Evolutionary conservation across 2,888 invertebrate species (phyloP), one percentile per base, ranked within the genome.

Genomic region (Holacanthella duospinosa): DNA sequence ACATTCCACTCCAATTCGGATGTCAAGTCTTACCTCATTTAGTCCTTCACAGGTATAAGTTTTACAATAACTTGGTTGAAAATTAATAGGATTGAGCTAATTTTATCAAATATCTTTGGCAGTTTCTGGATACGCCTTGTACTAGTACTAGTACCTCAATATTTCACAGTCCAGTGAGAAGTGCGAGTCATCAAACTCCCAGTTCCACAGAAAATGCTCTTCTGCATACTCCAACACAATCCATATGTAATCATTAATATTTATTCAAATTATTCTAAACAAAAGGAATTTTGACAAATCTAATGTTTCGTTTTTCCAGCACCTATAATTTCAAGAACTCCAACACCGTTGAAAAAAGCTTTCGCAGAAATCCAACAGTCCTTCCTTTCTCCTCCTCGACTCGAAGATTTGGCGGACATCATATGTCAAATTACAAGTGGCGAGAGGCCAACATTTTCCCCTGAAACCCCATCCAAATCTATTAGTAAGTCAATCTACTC

Each of bases 261-360:
- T n/a, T n/a, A n/a, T n/a, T n/a, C n/a, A n/a, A n/a, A n/a, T n/a
- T n/a, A n/a, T n/a, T n/a, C n/a, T n/a, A n/a, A n/a, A n/a, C n/a
- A n/a, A n/a, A n/a, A n/a, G n/a, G n/a, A n/a, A n/a, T n/a, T n/a
- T n/a, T n/a, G n/a, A n/a, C 48, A 48, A 4, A 9, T 48, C 4
- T 48, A 4, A 48, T 48, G 12, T 48, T 21, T 48, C n/a, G 12
- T 48, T 21, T 21, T 48, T 21, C 4, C 48, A 48, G 48, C 19
- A 16, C 48, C 48, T 9, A 48, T 48, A n/a, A 21, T 48, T 4
- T 61, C 64, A 6, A 59, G 64, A 43, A 95, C 95, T 0, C 95
- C 95, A 1, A 95, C 95, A 0, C 94, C 95, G 0, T 92, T 95
- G 79, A 95, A 95, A 77, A 87, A 90, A 71, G 93, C 93, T 0